Conservation (phyloP, 2,113 vertebrate genomes). For the Colossoma macropomum region DNA sequence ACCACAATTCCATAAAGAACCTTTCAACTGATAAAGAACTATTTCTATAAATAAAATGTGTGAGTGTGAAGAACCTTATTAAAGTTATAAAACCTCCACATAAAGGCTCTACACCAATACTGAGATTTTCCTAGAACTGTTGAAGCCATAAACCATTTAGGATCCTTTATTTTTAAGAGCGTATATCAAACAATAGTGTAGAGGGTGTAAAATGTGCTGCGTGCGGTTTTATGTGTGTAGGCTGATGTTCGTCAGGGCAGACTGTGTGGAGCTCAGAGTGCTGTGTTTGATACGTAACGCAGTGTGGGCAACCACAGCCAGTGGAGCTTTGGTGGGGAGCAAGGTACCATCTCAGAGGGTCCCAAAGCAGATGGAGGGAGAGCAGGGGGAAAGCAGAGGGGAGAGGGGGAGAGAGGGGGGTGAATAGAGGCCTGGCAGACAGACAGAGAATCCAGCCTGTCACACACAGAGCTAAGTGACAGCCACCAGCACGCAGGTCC, state of each 20-base stretch:
- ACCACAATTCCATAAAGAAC: no score
- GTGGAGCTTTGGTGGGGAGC: slow-evolving; percentile 24
- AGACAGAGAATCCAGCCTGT: slow-evolving; percentile 49
- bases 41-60: no score
- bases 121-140: no score
- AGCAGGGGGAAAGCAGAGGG: not conserved
- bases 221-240: not conserved
- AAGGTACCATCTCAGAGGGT: slow-evolving; percentile 46
- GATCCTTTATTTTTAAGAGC: no score
- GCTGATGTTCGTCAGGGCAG: not conserved
- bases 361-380: slow-evolving; percentile 55
- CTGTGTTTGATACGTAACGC: slow-evolving; percentile 18
- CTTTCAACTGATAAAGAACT: no score
- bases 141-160: no score
- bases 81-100: no score
- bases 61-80: no score
- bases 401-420: slow-evolving; percentile 10
- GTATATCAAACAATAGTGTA: no score
- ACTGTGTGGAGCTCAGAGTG: not conserved
- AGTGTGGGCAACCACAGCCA: slow-evolving; percentile 4
- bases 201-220: no score
- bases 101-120: no score
- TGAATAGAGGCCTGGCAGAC: slow-evolving; percentile 50
- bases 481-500: slow-evolving; percentile 53
- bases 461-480: slow-evolving; percentile 55